Evolutionary conservation across 1,140 invertebrate genomes (phyloP).

Genomic region (Danaus plexippus): DNA sequence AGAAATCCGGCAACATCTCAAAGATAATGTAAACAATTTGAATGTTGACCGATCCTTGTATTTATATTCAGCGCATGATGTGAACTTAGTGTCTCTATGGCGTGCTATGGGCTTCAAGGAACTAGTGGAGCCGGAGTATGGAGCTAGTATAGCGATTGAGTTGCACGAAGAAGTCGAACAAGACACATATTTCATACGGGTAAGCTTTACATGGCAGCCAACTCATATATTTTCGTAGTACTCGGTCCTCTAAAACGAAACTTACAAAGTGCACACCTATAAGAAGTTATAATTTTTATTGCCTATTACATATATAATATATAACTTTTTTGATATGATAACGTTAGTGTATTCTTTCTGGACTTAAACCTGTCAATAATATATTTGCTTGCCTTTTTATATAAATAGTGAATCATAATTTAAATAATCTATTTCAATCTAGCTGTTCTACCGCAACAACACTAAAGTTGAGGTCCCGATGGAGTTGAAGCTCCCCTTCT

Average conservation of each 20-base stretch:
- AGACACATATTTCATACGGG: constrained; percentile 53
- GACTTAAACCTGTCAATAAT: not conserved
- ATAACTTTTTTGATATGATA: not conserved
- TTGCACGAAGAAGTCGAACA: constrained; percentile 70
- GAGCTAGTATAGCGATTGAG: constrained; percentile 79
- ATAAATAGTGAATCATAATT: constrained; percentile 4
- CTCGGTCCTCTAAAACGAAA: too few species aligned
- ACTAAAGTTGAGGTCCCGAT: constrained; percentile 61
- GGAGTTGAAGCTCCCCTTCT: constrained; percentile 55
- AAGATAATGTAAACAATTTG: constrained; percentile 28
- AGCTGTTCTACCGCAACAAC: constrained; percentile 63
- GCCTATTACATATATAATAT: too few species aligned
- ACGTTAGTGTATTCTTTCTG: not conserved
- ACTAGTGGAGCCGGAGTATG: constrained; percentile 79
- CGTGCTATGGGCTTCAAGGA: constrained; percentile 77
- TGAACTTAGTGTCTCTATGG: constrained; percentile 80
- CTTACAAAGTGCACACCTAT: too few species aligned
- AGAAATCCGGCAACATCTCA: constrained; percentile 45
- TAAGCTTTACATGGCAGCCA: constrained; percentile 14
- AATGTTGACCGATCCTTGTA: constrained; percentile 41
- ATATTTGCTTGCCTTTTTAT: not conserved
- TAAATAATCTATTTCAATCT: constrained; percentile 18
- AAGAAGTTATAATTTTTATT: too few species aligned
- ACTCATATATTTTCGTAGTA: too few species aligned
- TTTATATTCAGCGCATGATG: constrained; percentile 80